Evolutionary conservation across 2,797 vertebrate species (phyloP).

Genomic region (Semotilus atromaculatus): DNA sequence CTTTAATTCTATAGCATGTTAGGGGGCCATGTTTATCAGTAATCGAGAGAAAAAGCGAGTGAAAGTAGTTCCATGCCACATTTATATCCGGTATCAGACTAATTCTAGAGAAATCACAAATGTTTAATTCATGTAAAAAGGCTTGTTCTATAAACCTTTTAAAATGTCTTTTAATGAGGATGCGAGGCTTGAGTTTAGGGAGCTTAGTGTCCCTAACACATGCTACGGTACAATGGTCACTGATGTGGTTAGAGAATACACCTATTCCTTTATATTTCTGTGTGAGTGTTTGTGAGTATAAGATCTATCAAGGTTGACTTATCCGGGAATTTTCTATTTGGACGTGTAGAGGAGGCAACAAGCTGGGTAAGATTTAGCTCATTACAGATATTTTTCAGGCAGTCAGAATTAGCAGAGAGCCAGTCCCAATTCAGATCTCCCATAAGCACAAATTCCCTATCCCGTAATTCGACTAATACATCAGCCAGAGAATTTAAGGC

Average conservation of each 20-base stretch:
- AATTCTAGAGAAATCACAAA: neutral
- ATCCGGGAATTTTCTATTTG: too few species aligned
- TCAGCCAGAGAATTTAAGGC: too few species aligned
- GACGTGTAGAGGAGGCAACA: too few species aligned
- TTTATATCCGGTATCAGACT: neutral
- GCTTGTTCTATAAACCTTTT: neutral
- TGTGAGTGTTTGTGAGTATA: neutral
- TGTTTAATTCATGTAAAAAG: neutral
- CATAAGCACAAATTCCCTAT: too few species aligned
- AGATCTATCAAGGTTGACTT: neutral
- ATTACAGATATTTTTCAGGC: too few species aligned
- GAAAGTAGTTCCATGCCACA: neutral
- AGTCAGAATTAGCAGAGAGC: too few species aligned
- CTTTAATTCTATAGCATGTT: neutral
- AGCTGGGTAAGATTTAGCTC: too few species aligned
- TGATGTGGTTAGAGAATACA: neutral
- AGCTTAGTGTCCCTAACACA: slow-evolving; percentile 3
- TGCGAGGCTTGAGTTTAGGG: neutral
- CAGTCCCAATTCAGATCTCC: too few species aligned
- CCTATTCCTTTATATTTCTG: neutral
- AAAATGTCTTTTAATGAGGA: neutral
- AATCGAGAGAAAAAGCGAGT: neutral
- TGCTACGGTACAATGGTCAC: neutral
- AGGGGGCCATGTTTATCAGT: too few species aligned
- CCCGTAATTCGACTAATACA: too few species aligned